phyloP scores from a whole-genome alignment of 2,797 vertebrate genomes.

The Pachyuromys duprasi region DNA sequence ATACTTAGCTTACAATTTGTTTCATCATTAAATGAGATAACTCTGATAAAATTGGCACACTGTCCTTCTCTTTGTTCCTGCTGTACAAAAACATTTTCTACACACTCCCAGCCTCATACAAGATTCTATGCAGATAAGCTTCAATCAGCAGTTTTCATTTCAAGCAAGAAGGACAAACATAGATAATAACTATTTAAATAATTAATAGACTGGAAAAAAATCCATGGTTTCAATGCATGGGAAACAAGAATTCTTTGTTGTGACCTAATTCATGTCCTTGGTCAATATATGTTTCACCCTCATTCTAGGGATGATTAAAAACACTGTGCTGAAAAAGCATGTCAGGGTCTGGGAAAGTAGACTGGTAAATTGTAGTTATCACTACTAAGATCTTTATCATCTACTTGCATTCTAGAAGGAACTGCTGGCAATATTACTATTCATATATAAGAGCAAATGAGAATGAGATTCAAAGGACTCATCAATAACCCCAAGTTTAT shows the following conservation, averaged over 20 bases:
- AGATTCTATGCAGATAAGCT: conserved; percentile 61
- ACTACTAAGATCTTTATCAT: conserved; percentile 45
- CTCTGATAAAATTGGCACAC: conserved; percentile 9
- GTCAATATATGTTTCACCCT: conserved; percentile 64
- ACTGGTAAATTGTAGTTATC: conserved; percentile 52
- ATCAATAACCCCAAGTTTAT: conserved; percentile 56
- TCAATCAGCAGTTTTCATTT: conserved; percentile 78
- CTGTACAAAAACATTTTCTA: neutral
- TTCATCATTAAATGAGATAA: conserved; percentile 59
- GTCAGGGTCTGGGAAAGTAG: conserved; percentile 22
- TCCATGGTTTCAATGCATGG: conserved; percentile 68
- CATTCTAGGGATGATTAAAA: conserved; percentile 63
- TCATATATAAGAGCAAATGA: conserved; percentile 40
- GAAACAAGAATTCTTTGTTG: conserved; percentile 71
- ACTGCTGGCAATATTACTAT: conserved; percentile 3
- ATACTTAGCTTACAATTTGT: conserved; percentile 5
- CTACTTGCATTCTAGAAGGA: conserved; percentile 51
- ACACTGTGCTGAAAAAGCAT: neutral
- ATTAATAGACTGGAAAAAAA: conserved; percentile 78
- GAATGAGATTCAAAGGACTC: conserved; percentile 49
- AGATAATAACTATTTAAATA: conserved; percentile 85
- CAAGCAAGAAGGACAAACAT: conserved; percentile 81
- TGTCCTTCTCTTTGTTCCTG: conserved; percentile 4
- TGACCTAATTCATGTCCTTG: conserved; percentile 72
- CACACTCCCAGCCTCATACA: neutral